Evolutionary conservation across 2,888 invertebrate species (phyloP).

Genomic region (Coelogynopora nodosa): DNA sequence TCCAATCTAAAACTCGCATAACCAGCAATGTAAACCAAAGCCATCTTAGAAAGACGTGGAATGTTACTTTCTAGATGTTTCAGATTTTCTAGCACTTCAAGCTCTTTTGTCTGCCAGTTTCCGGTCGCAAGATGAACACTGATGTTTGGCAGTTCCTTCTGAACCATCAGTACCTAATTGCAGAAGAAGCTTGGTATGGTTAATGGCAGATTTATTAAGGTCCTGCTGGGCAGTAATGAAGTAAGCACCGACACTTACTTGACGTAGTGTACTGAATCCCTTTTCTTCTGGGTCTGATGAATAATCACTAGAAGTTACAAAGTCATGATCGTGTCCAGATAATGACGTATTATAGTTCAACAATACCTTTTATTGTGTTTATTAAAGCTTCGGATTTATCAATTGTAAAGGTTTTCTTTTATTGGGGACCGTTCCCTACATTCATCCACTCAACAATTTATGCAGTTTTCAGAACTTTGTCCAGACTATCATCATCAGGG

Average conservation of each 20-base stretch:
- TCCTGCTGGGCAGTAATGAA: neutral
- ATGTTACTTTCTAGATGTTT: neutral
- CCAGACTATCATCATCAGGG: neutral
- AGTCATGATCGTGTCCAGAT: neutral
- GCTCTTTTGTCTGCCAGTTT: neutral
- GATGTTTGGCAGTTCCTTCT: neutral
- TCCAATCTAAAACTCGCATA: neutral
- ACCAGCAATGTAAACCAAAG: neutral
- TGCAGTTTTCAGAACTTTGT: neutral
- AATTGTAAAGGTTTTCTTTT: neutral
- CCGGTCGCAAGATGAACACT: neutral
- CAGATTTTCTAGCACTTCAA: neutral
- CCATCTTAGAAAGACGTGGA: neutral
- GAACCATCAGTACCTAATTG: too few species aligned
- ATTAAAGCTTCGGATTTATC: neutral
- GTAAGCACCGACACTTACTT: neutral
- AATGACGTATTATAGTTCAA: neutral
- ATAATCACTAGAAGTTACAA: neutral
- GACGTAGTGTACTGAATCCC: neutral
- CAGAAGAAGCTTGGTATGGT: neutral
- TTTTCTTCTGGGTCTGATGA: slow-evolving; percentile 1
- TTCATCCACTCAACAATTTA: neutral
- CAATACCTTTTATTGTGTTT: neutral
- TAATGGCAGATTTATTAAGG: neutral
- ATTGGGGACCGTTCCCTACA: neutral